Evolutionary conservation across 2,797 vertebrate species (phyloP), one percentile per base, ranked within the genome.

Genomic region (Cichlasoma orientale): DNA sequence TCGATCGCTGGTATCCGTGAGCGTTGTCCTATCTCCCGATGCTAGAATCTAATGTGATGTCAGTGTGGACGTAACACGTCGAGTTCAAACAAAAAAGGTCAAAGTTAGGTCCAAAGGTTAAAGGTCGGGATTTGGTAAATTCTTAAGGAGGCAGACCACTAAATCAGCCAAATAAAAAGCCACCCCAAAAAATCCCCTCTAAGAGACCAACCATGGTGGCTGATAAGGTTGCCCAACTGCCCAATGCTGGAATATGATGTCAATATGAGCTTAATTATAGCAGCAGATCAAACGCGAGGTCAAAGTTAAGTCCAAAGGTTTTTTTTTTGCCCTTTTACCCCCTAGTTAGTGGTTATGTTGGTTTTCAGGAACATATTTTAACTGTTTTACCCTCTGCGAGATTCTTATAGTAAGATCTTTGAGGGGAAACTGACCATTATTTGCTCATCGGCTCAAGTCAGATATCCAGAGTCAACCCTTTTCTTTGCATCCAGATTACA

Each of bases 51-150:
- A 66, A 66, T 47, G 38, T 47, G 23, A 66, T 27, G 41, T 47
- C 41, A 66, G 16, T 47, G 38, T 47, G 23, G 38, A 23, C 0
- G 1, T 27, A 27, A 66, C 23, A 47, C 23, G 29, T 47, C 61
- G 29, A 66, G 36, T 38, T 66, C 61, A 27, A 27, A 47, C 59
- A 66, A 23, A 66, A 63, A 44, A 66, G 36, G 59, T 66, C 61
- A 27, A 27, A 47, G 23, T 29, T 66, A 47, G 5, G 0, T 19
- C 23, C 41, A 66, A 68, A 68, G 25, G 41, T n/a, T 47, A 79
- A 76, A 83, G 85, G 72, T 88, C 73, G 80, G 9, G 61, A 66
- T 47, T 63, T 44, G 59, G 59, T 25, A 41, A 44, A 44, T 25
- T 63, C 36, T 44, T 36, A 44, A 14, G 41, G 59, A 63, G 21